Evolutionary conservation across 1,140 invertebrate genomes (phyloP), one percentile per base, ranked within the genome.

Genomic region (Steinernema khuongi): DNA sequence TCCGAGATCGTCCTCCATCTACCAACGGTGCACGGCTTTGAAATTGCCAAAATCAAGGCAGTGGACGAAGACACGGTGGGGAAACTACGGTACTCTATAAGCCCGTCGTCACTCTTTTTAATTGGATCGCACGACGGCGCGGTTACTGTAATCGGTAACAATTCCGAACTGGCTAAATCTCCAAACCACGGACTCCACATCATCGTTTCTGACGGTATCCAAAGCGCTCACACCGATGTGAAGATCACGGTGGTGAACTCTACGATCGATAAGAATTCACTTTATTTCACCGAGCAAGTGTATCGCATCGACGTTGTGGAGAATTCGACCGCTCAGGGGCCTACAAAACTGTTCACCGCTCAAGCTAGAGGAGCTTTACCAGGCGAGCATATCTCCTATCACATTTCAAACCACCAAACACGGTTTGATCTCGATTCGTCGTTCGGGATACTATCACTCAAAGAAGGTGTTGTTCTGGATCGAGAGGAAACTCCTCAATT

Each of bases 41-140:
- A 32, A 1, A n/a, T 78, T 30, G 71, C 67, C 17, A 68, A 67
- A 41, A 29, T 70, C 28, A 29, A 1, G 33, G 74, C 76, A 4
- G 43, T 19, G 0, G 76, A 77, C 32, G 68, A 22, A 32, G 76
- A 77, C 70, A 44, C 74, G 1, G 33, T 32, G n/a, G 70, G 74
- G 30, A 17, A 31, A 28, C 43, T 77, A 18, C 33, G 72, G 31
- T 77, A 76, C 29, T 77, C 36, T 29, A 44, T 77, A 19, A 74
- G 44, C 18, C 50, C 50, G 11, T 17, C 50, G 7, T 7, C 11
- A n/a, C 50, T 17, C 22, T 60, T 60, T 22, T 60, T 22, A 4
- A 60, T 60, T 60, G 50, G 19, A 7, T 22, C 50, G 11, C 50
- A 60, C 50, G 7, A 60, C 50, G 50, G 50, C 4, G 26, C 2